phyloP scores from a whole-genome alignment of 2,113 vertebrate genomes.

The Gymnogyps californianus region DNA sequence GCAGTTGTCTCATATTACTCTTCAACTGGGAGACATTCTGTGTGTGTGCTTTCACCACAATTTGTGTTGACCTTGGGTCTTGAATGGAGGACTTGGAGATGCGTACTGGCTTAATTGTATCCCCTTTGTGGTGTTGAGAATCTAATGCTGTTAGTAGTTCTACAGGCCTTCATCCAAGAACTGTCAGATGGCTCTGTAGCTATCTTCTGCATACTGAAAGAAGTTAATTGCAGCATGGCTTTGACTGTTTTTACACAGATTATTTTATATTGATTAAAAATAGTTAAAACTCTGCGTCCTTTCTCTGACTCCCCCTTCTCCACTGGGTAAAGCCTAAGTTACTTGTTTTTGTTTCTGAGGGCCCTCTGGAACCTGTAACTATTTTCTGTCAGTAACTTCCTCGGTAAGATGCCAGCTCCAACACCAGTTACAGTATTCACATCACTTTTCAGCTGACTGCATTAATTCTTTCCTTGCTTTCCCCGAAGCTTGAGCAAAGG shows the following conservation, averaged over 20 bases:
- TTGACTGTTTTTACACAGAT: neutral
- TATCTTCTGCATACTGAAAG: neutral
- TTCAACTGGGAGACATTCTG: neutral
- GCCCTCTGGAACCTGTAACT: neutral
- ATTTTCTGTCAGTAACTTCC: neutral
- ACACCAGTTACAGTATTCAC: neutral
- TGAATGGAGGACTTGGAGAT: neutral
- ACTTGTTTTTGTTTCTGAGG: neutral
- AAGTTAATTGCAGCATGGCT: neutral
- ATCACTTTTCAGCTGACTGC: neutral
- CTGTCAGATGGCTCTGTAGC: neutral
- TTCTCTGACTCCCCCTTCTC: neutral
- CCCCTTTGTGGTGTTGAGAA: neutral
- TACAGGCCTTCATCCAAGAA: neutral
- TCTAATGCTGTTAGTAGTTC: neutral
- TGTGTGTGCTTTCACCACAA: neutral
- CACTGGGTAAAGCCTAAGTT: neutral
- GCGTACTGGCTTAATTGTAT: neutral
- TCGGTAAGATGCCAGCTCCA: neutral
- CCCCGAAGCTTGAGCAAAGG: neutral
- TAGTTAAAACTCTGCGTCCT: neutral
- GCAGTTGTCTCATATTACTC: neutral
- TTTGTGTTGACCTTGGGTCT: neutral
- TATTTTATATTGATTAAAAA: slow-evolving; percentile 38
- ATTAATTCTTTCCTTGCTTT: neutral